These are phyloP conservation scores for Oryctolagus cuniculus DNA, from an alignment of 2,113 vertebrate genomes.

Conservation along the genomic window DNA sequence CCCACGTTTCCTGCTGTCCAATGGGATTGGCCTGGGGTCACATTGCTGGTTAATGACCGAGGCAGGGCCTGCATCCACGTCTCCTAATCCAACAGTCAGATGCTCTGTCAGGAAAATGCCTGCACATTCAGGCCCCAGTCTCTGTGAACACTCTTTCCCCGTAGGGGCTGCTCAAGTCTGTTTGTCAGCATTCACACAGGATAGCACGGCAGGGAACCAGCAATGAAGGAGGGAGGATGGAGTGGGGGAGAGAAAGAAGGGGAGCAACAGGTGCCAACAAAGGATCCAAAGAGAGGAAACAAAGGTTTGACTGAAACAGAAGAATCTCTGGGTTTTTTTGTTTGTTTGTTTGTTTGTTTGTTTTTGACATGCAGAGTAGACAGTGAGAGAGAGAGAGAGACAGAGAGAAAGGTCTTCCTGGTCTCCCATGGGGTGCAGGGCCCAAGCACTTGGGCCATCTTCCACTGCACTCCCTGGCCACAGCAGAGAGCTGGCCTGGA, in stretches of 20 bases:
- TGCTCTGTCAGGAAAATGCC: neutral
- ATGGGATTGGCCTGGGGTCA: neutral
- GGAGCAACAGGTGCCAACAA: neutral
- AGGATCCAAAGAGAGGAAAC: neutral
- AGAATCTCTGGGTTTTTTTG: neutral
- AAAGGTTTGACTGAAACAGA: neutral
- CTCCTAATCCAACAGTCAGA: neutral
- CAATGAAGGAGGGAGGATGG: neutral
- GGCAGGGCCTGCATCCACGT: neutral
- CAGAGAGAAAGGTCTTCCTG: too few species aligned
- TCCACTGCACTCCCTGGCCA: too few species aligned
- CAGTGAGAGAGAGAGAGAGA: too few species aligned
- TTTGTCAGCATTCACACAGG: neutral
- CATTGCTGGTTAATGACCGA: neutral
- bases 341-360: too few species aligned
- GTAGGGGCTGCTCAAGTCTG: neutral
- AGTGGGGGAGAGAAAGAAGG: neutral
- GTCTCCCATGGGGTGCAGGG: too few species aligned
- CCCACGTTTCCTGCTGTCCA: too few species aligned
- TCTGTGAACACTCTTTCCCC: neutral
- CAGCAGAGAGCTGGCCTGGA: too few species aligned
- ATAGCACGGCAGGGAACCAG: neutral
- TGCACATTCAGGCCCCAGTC: neutral
- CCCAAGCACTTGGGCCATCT: too few species aligned
- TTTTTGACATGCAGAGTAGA: too few species aligned